Base-by-base conservation (phyloP, 2,888 invertebrate species). In the Polydrusus cervinus region DNA sequence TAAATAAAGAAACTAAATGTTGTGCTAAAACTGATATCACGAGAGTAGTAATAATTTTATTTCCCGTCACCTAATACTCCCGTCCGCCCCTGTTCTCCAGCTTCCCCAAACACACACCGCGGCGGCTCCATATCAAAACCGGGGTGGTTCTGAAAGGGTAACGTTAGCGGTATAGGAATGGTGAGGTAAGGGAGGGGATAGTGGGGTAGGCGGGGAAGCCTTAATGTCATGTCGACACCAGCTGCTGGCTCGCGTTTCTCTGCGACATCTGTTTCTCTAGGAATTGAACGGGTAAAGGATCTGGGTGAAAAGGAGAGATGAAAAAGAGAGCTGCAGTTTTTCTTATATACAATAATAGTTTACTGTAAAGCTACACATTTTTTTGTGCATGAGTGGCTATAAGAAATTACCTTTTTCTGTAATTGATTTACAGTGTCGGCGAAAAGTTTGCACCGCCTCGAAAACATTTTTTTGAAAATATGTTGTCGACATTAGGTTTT, bases 151-250 rank as follows among this genome's bases (percentile, higher is more conserved):
- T 79, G 82, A 82, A 80, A 81, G 82, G 81, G 81, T 82, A 83
- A 81, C 82, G 82, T 81, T 78, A 81, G 80, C 76, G 80, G 81
- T 80, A 78, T 80, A 69, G 78, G 77, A 79, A 79, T 79, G 79
- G 79, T 68, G 72, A 73, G 67, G 61, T 69, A 65, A 55, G 64
- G 70, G 74, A 64, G 76, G 76, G 66, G 76, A 53, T 67, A 79
- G 65, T 8, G 71, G 78, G 76, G 70, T 76, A 79, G 74, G 82
- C 80, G 77, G 79, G 79, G 80, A 81, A 81, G 82, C 83, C 82
- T 83, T 82, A 82, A 82, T 81, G 82, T 80, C 80, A 77, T 82
- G 82, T 83, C 82, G 82, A 83, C 84, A 82, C 81, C 83, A 82
- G 81, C 80, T 83, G 83, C 79, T 78, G 69, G 76, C 75, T 78